Percentiles rank a stretch among this genome's conserved stretches.
Conservation (phyloP, 2,888 invertebrate genomes). For the Euzophera pinguis region DNA sequence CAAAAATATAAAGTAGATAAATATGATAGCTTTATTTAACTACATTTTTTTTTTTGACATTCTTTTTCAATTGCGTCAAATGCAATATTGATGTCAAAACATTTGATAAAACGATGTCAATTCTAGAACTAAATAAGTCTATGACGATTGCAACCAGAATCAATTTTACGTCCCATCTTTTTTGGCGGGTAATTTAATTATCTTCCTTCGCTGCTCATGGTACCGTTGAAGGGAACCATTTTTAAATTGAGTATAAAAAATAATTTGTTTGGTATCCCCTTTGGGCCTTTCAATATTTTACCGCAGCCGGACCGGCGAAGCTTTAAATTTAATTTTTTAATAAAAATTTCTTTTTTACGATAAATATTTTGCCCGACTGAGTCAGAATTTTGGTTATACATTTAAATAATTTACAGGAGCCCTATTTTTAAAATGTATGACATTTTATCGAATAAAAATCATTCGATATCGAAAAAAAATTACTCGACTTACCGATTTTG, state of each 20-base stretch:
- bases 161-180: conserved; percentile 43
- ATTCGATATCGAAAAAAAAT: too few relatives aligned
- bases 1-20: too few relatives aligned
- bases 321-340: not conserved
- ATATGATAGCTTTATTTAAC: too few relatives aligned
- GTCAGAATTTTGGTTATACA: not conserved
- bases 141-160: conserved; percentile 21
- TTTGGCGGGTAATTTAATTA: conserved; percentile 37
- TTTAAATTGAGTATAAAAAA: conserved; percentile 29
- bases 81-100: too few relatives aligned
- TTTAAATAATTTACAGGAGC: too few relatives aligned
- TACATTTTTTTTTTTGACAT: too few relatives aligned
- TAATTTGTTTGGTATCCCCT: conserved; percentile 1
- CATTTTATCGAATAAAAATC: too few relatives aligned
- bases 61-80: too few relatives aligned
- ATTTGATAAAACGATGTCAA: not conserved
- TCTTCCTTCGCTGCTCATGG: conserved; percentile 26
- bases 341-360: not conserved
- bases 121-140: not conserved
- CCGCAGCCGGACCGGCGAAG: not conserved
- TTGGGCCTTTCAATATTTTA: not conserved
- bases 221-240: conserved; percentile 24
- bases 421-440: too few relatives aligned
- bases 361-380: too few relatives aligned
- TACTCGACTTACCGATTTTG: too few relatives aligned